Evolutionary conservation across 1,140 invertebrate species (phyloP).

Genomic region (Zaprionus africanus): DNA sequence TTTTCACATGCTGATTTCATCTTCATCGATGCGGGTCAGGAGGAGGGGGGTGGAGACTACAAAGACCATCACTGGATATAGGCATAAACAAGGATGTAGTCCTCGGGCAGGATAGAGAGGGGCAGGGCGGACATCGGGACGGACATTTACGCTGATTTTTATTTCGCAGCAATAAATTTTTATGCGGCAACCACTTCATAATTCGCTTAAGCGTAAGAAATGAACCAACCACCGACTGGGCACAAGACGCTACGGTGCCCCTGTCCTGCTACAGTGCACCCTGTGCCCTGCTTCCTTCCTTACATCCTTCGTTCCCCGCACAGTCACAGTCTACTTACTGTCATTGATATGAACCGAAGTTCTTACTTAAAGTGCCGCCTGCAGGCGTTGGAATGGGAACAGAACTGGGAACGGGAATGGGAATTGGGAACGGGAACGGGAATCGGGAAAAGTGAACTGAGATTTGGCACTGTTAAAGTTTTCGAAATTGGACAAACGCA

Average conservation of each 20-base stretch:
- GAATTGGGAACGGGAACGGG: not conserved
- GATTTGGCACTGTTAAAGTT: not conserved
- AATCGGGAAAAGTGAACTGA: not conserved
- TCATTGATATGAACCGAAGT: conserved; percentile 39
- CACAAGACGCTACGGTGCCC: not conserved
- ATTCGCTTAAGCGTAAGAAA: conserved; percentile 78
- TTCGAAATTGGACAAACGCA: not conserved
- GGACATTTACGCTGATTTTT: conserved; percentile 82
- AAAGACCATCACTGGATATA: conserved; percentile 11
- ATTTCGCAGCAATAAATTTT: conserved; percentile 84
- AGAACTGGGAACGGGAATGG: not conserved
- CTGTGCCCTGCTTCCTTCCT: not conserved
- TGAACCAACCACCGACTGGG: conserved; percentile 33
- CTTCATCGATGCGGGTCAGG: conserved; percentile 8
- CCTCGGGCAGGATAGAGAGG: conserved; percentile 19
- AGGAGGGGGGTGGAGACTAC: not conserved
- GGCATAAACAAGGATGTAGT: conserved; percentile 51
- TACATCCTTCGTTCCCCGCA: conserved; percentile 14
- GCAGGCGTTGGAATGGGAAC: conserved; percentile 46
- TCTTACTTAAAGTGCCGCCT: conserved; percentile 59
- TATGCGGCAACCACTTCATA: conserved; percentile 84
- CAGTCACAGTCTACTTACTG: conserved; percentile 22
- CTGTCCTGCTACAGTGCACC: not conserved
- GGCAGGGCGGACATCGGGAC: conserved; percentile 20
- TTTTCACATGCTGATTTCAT: conserved; percentile 83